Conservation (phyloP, 2,888 invertebrate species). For the Escarpia spicata region DNA sequence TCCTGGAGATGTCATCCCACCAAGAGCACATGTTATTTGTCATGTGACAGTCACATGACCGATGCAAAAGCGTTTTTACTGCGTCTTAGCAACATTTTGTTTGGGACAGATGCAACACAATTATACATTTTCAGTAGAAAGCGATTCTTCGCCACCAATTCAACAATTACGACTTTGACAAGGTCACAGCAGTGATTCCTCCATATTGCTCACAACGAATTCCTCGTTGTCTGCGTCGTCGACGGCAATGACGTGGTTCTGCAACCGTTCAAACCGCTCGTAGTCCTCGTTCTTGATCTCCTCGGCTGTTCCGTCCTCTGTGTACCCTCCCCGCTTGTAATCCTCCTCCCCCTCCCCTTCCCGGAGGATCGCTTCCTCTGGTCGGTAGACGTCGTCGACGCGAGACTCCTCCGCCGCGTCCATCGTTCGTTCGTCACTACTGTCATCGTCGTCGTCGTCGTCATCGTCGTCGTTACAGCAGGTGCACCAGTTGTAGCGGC, state of each 20-base stretch:
- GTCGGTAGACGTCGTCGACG: neutral
- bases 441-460: neutral
- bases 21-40: neutral
- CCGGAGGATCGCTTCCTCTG: neutral
- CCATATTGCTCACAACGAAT: neutral
- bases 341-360: neutral
- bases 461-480: neutral
- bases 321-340: conserved; percentile 3
- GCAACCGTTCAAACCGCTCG: neutral
- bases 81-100: neutral
- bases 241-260: neutral
- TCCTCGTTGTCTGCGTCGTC: neutral
- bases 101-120: neutral
- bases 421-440: neutral
- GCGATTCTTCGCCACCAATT: neutral
- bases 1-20: neutral
- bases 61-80: neutral
- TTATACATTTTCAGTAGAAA: neutral
- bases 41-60: neutral
- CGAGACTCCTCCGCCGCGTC: neutral
- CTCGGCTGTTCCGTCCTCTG: neutral
- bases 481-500: neutral
- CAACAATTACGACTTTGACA: neutral
- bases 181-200: neutral
- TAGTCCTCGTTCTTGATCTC: neutral